A percentile compares a stretch with the other conserved stretches of the same genome.
Conservation (phyloP, 2,113 vertebrate genomes). For the Herpetotheres cachinnans region DNA sequence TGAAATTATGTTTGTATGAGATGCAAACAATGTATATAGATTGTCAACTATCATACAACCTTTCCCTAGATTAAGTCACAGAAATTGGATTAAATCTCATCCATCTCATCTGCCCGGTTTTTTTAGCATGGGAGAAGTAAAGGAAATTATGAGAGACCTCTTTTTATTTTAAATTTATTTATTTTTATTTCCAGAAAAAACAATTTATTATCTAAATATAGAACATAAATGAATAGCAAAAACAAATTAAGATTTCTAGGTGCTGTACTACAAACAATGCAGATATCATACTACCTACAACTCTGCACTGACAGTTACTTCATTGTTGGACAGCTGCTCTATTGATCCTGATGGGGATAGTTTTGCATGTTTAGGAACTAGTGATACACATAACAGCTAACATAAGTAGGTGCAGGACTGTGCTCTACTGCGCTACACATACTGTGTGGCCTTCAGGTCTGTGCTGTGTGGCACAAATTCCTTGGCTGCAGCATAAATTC, state of each 20-base stretch:
- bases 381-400: not conserved
- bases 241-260: not conserved
- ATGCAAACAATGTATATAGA: not conserved
- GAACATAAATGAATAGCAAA: not conserved
- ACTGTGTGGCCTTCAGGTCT: not conserved
- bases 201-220: not conserved
- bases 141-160: not conserved
- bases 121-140: not conserved
- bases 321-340: not conserved
- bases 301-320: not conserved
- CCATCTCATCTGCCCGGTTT: not conserved
- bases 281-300: not conserved
- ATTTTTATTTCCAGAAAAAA: not conserved
- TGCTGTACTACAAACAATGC: not conserved
- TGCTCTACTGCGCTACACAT: not conserved
- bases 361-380: not conserved
- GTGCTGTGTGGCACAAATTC: not conserved
- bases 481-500: not conserved
- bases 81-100: not conserved
- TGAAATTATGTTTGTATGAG: constrained; percentile 6
- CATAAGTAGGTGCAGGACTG: not conserved
- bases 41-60: not conserved
- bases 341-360: not conserved
- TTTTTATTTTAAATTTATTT: not conserved
- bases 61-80: not conserved